Evolutionary conservation across 2,113 vertebrate species (phyloP).

Genomic region (Chinchilla lanigera): DNA sequence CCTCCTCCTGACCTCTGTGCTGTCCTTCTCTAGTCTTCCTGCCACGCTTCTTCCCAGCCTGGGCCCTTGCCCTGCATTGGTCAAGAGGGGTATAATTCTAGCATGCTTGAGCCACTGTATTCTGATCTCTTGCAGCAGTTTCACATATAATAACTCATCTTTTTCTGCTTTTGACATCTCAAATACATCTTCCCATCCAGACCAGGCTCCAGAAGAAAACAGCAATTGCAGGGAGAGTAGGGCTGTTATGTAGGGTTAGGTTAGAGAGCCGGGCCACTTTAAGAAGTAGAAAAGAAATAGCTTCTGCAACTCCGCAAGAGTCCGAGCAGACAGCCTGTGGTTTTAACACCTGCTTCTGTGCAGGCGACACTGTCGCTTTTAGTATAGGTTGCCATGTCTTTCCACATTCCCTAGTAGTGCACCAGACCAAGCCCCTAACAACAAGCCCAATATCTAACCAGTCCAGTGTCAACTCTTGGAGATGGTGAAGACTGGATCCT

Average conservation of each 20-base stretch:
- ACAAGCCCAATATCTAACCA: neutral
- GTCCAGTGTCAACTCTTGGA: neutral
- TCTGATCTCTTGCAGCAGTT: neutral
- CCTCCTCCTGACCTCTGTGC: neutral
- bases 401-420: neutral
- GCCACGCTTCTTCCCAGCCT: neutral
- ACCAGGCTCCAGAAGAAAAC: neutral
- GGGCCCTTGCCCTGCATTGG: neutral
- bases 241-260: neutral
- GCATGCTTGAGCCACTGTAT: neutral
- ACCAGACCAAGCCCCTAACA: neutral
- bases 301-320: neutral
- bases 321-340: neutral
- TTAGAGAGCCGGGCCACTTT: neutral
- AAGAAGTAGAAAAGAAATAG: neutral
- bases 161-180: slow-evolving; percentile 1
- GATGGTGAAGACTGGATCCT: neutral
- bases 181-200: neutral
- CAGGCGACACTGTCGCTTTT: neutral
- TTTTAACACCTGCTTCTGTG: neutral
- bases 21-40: neutral
- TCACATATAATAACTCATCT: neutral
- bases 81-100: neutral
- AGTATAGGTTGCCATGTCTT: neutral
- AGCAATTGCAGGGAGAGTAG: neutral